Evolutionary conservation across 2,797 vertebrate genomes (phyloP), one percentile per base, ranked within the genome.

Genomic region (Rhinichthys osculus): DNA sequence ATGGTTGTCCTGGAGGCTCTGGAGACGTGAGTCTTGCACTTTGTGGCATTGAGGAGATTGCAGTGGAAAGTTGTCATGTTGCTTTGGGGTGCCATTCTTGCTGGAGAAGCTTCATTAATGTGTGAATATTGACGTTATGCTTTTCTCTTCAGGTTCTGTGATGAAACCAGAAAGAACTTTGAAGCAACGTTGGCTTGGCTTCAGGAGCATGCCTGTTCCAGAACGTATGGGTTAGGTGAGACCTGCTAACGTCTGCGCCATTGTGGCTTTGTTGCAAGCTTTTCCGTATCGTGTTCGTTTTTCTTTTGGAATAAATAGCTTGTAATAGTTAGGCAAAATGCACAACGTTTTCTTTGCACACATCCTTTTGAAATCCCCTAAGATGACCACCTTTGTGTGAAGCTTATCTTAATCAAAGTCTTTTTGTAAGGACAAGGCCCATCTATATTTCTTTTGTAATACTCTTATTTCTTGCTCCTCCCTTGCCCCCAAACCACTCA

Each of bases 121-220:
- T 66, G 33, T n/a, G 35, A 77, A 44, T 74, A 27, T 66, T 47
- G 44, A 47, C 47, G 47, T 47, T 47, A 47, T 44, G 44, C 44
- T 64, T 16, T 21, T 1, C 17, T 69, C 14, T 87, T 13, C 91
- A 99, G 98, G 89, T 99, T 97, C 94, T 97, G 97, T 90, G 98
- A 99, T 0, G 98, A 99, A 93, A 99, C 97, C 0, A 96, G 97
- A 89, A 98, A 95, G 91, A 99, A 99, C 93, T 99, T 99, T 92
- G 98, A 99, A 92, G 98, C 98, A 4, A 92, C 96, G 1, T 90
- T 99, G 86, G 93, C 86, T 1, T 99, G 98, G 98, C 95, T 99
- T 0, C 96, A 98, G 91, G 98, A 99, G 78, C 98, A 99, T 1
- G 98, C 98, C 0, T 99, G 98, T 88, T 99, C 98, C 57, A 96